These are phyloP conservation scores for Tokudaia tokunoshimensis DNA, from an alignment of 2,797 vertebrate genomes.

Conservation along the genomic window DNA sequence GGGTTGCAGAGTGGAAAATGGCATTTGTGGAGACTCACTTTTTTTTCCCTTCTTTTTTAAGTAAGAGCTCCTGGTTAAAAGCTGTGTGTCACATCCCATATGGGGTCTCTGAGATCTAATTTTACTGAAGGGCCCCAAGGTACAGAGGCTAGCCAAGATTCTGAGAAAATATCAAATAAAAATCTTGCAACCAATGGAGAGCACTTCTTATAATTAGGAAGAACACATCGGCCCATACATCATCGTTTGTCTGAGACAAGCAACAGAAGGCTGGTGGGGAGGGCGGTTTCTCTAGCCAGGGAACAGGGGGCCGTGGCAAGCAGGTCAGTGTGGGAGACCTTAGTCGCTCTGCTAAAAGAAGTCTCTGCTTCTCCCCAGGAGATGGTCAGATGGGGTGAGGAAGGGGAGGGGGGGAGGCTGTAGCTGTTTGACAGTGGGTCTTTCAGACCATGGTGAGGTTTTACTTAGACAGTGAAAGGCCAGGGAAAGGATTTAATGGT, in stretches of 20 bases:
- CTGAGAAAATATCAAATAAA: constrained; percentile 73
- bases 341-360: constrained; percentile 83
- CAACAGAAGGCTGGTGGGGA: constrained; percentile 86
- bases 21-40: not conserved
- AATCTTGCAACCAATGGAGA: constrained; percentile 76
- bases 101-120: constrained; percentile 74
- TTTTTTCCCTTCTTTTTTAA: constrained; percentile 50
- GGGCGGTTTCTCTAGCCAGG: constrained; percentile 81
- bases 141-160: constrained; percentile 77
- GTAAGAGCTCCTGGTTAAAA: constrained; percentile 73
- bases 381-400: constrained; percentile 70
- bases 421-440: constrained; percentile 69
- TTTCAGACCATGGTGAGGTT: constrained; percentile 57
- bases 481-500: constrained; percentile 33
- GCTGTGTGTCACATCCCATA: constrained; percentile 59
- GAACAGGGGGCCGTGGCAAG: constrained; percentile 85
- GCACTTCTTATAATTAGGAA: constrained; percentile 81
- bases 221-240: constrained; percentile 82
- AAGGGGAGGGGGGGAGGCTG: constrained; percentile 77
- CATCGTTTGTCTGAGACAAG: constrained; percentile 87
- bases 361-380: constrained; percentile 77
- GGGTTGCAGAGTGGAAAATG: not conserved
- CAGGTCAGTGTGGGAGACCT: constrained; percentile 79
- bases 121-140: constrained; percentile 72
- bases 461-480: constrained; percentile 31